These are phyloP conservation scores for Boloria selene DNA, from an alignment of 2,888 invertebrate genomes.

Conservation along the genomic window DNA sequence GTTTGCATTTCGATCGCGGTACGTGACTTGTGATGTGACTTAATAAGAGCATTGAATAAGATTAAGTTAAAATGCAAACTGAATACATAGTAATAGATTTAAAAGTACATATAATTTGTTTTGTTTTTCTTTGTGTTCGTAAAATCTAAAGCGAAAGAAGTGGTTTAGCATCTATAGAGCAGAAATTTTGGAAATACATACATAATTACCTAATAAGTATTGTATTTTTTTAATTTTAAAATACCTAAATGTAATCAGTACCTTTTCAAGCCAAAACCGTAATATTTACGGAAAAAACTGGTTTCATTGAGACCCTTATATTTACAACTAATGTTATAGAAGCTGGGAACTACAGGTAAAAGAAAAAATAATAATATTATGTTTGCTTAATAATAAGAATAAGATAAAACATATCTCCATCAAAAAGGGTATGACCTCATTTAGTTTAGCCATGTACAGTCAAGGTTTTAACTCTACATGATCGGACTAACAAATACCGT, in stretches of 20 bases:
- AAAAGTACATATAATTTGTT: neutral
- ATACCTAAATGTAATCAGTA: too few species aligned
- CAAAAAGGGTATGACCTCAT: conserved; percentile 18
- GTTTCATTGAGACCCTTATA: too few species aligned
- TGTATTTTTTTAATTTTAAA: too few species aligned
- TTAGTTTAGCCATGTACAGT: conserved; percentile 15
- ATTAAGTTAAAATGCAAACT: neutral
- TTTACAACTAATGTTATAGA: too few species aligned
- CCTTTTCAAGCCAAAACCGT: too few species aligned
- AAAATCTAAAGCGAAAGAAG: too few species aligned
- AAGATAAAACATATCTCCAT: neutral
- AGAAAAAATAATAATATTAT: neutral
- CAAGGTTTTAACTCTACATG: conserved; percentile 23
- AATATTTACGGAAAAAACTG: too few species aligned
- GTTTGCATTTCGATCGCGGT: conserved; percentile 12
- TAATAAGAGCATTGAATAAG: conserved; percentile 4
- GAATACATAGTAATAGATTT: neutral
- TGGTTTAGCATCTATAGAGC: too few species aligned
- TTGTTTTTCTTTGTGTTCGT: too few species aligned
- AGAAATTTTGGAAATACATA: too few species aligned
- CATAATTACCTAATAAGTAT: too few species aligned
- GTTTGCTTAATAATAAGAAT: neutral
- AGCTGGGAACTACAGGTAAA: too few species aligned
- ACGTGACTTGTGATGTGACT: conserved; percentile 19
- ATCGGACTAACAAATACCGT: conserved; percentile 22